A percentile compares a stretch with the other conserved stretches of the same genome.
These are phyloP conservation scores for Lamellibrachia luymesi DNA, from an alignment of 1,140 invertebrate species.

Conservation along the genomic window DNA sequence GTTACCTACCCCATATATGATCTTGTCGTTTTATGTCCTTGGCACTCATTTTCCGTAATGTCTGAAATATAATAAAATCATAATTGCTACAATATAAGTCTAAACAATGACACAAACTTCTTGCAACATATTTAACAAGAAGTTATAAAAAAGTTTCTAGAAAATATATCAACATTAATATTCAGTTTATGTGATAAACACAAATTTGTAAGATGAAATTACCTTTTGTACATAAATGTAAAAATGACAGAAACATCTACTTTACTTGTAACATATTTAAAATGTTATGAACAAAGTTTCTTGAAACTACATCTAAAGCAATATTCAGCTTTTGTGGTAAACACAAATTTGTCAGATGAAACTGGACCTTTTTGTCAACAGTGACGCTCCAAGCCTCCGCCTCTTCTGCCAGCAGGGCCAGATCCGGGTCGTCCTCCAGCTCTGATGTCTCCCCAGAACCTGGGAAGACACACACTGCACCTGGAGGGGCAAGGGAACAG, in stretches of 20 bases:
- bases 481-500: too few relatives aligned
- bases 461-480: slow-evolving; percentile 30
- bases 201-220: not conserved
- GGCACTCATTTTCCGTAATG: slow-evolving; percentile 74
- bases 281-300: not conserved
- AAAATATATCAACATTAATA: too few relatives aligned
- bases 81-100: slow-evolving; percentile 17
- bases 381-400: slow-evolving; percentile 88
- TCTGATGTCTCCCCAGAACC: slow-evolving; percentile 40
- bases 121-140: not conserved
- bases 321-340: not conserved
- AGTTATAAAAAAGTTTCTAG: not conserved
- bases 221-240: not conserved
- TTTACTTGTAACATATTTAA: too few relatives aligned
- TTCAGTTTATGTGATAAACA: not conserved
- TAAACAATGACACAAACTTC: not conserved
- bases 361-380: slow-evolving; percentile 73
- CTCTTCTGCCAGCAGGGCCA: slow-evolving; percentile 74
- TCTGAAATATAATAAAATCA: slow-evolving; percentile 40
- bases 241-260: too few relatives aligned
- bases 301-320: not conserved
- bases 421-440: slow-evolving; percentile 70
- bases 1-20: slow-evolving; percentile 68
- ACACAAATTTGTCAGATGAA: not conserved
- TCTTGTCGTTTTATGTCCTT: slow-evolving; percentile 91